Conservation (phyloP, 2,888 invertebrate species). For the Patella pellucida region DNA sequence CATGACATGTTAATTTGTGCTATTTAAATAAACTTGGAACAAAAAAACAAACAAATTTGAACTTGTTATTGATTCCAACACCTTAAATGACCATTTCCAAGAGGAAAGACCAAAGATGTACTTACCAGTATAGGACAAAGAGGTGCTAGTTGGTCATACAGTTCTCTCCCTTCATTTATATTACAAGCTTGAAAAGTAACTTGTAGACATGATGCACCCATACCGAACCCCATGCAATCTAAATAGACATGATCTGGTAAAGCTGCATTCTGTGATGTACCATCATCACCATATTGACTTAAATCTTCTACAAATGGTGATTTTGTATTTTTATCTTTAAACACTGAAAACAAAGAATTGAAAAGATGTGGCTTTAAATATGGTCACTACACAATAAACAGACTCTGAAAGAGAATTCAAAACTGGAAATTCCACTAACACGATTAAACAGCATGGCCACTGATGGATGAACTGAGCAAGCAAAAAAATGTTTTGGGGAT, state of each 20-base stretch:
- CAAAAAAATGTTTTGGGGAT: too few relatives aligned
- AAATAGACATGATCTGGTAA: slow-evolving; percentile 93
- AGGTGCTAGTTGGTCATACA: slow-evolving; percentile 97
- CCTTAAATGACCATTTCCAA: too few relatives aligned
- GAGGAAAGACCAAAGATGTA: neutral
- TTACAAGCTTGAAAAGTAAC: slow-evolving; percentile 92
- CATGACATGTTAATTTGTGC: too few relatives aligned
- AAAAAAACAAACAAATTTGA: too few relatives aligned
- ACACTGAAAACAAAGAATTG: slow-evolving; percentile 77
- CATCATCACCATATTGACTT: slow-evolving; percentile 74
- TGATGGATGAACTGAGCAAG: too few relatives aligned
- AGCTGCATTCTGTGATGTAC: slow-evolving; percentile 77
- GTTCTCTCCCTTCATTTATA: slow-evolving; percentile 91
- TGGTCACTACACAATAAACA: too few relatives aligned
- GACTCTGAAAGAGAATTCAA: too few relatives aligned
- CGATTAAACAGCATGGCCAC: too few relatives aligned
- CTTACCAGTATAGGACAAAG: slow-evolving; percentile 95
- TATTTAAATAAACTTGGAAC: too few relatives aligned
- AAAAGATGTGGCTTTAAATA: too few relatives aligned
- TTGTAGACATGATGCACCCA: slow-evolving; percentile 98
- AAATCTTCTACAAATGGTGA: slow-evolving; percentile 78
- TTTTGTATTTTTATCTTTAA: slow-evolving; percentile 86
- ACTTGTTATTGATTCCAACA: too few relatives aligned
- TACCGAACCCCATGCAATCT: slow-evolving; percentile 98
- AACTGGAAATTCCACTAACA: too few relatives aligned